These are phyloP conservation scores for Caprella mutica DNA, from an alignment of 2,888 invertebrate genomes.

Conservation along the genomic window DNA sequence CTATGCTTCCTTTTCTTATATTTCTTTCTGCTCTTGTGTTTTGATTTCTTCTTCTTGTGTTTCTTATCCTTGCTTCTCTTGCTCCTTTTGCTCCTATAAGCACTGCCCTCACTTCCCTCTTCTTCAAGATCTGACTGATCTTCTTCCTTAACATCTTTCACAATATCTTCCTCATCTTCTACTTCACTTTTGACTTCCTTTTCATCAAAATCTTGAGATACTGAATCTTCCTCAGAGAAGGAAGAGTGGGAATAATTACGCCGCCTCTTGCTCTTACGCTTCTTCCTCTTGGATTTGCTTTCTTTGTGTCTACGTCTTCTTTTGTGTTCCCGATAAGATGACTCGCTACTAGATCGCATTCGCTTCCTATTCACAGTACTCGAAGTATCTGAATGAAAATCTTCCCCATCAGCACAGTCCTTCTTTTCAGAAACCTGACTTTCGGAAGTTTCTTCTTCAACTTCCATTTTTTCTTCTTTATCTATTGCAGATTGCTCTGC, in stretches of 20 bases:
- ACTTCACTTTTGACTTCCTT: neutral
- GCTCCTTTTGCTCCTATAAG: neutral
- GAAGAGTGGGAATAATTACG: slow-evolving; percentile 3
- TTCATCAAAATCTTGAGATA: neutral
- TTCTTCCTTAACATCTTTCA: neutral
- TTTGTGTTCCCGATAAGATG: neutral
- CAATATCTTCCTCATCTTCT: neutral
- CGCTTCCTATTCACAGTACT: neutral
- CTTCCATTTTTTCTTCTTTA: neutral
- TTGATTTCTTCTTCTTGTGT: slow-evolving; percentile 11
- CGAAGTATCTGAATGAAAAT: neutral
- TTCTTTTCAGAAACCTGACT: neutral
- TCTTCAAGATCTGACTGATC: neutral
- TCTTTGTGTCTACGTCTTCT: too few relatives aligned
- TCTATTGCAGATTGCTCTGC: neutral
- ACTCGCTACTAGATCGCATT: neutral
- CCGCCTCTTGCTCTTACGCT: slow-evolving; percentile 13
- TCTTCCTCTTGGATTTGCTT: neutral
- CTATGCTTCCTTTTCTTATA: slow-evolving; percentile 6
- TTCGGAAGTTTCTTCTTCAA: neutral
- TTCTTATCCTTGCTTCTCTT: slow-evolving; percentile 8
- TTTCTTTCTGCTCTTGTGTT: slow-evolving; percentile 7
- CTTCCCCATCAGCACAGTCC: neutral
- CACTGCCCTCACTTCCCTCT: neutral
- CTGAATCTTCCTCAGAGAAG: neutral